These are phyloP conservation scores for Carassius gibelio DNA, from an alignment of 2,113 vertebrate species.

Conservation along the genomic window DNA sequence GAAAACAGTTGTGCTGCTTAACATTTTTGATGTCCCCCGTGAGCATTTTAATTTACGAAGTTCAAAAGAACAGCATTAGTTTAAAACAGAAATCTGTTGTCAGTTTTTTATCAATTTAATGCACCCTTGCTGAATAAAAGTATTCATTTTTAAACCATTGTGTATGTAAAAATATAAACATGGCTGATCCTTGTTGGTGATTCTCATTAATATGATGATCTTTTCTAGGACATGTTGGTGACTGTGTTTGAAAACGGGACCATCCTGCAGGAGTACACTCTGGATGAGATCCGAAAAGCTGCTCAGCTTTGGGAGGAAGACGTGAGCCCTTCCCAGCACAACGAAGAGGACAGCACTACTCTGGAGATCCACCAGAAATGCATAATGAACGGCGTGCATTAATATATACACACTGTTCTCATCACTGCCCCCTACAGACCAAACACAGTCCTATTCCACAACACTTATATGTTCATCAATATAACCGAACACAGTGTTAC, in stretches of 20 bases:
- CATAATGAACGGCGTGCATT: slow-evolving; percentile 73
- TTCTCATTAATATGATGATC: neutral
- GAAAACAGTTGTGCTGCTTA: neutral
- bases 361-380: slow-evolving; percentile 65
- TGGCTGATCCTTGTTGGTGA: neutral
- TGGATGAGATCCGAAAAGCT: slow-evolving; percentile 78
- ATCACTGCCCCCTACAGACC: slow-evolving; percentile 48
- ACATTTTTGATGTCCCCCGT: neutral
- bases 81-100: neutral
- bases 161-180: too few species aligned
- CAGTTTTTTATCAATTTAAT: neutral
- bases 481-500: neutral
- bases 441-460: slow-evolving; percentile 1
- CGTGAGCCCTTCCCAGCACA: slow-evolving; percentile 58
- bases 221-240: slow-evolving; percentile 73
- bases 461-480: neutral
- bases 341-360: slow-evolving; percentile 56
- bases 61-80: neutral
- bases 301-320: slow-evolving; percentile 71
- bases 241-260: slow-evolving; percentile 76
- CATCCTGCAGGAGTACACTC: slow-evolving; percentile 72
- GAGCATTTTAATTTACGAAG: neutral
- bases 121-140: neutral
- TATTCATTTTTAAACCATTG: neutral
- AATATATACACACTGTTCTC: slow-evolving; percentile 17